Evolutionary conservation across 2,113 vertebrate species (phyloP).

Genomic region (Leucoraja erinaceus): DNA sequence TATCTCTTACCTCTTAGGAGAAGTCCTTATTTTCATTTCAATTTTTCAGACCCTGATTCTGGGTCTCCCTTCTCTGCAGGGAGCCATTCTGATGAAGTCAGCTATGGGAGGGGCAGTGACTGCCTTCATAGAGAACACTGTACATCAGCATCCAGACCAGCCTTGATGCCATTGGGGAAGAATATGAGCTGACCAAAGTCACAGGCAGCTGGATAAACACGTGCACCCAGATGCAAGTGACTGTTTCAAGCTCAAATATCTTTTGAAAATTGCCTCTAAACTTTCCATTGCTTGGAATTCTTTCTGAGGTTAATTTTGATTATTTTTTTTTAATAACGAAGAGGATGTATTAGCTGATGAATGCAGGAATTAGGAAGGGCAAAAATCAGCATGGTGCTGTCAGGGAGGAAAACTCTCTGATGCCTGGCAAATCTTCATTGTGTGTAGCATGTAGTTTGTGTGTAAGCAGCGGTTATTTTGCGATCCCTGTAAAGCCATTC

Average conservation of each 20-base stretch:
- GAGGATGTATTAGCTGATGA: not conserved
- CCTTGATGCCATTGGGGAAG: not conserved
- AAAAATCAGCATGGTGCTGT: not conserved
- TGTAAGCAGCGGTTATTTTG: not conserved
- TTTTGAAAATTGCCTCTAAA: not conserved
- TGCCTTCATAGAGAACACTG: slow-evolving; percentile 20
- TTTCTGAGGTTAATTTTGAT: not conserved
- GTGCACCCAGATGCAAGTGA: not conserved
- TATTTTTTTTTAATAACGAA: not conserved
- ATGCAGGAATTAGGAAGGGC: not conserved
- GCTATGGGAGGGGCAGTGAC: slow-evolving; percentile 17
- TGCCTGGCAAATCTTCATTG: slow-evolving; percentile 30
- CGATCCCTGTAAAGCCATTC: not conserved
- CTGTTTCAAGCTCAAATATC: not conserved
- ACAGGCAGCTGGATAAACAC: not conserved
- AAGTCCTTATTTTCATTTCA: slow-evolving; percentile 34
- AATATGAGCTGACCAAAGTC: not conserved
- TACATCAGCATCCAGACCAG: not conserved
- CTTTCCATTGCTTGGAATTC: not conserved
- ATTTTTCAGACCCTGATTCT: slow-evolving; percentile 24
- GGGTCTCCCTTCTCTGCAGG: slow-evolving; percentile 20
- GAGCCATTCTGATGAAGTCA: slow-evolving; percentile 16
- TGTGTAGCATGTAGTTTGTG: not conserved
- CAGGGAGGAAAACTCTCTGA: slow-evolving; percentile 16
- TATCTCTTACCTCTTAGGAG: slow-evolving; percentile 28